Evolutionary conservation across 1,140 invertebrate genomes (phyloP).

Genomic region (Batillaria attramentaria): DNA sequence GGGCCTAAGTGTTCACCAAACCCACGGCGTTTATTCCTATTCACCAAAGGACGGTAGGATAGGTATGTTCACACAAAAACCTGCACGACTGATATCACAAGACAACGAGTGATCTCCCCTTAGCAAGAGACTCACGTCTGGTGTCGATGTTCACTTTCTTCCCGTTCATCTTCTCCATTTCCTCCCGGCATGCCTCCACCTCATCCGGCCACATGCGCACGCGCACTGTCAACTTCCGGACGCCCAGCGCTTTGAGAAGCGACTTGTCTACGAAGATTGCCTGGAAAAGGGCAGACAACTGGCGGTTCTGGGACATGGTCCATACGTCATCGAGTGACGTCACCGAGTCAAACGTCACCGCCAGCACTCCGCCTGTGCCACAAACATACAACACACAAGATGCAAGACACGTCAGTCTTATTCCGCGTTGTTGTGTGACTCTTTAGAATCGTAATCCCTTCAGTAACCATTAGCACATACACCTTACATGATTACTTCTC

Average conservation of each 20-base stretch:
- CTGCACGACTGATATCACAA: too few relatives aligned
- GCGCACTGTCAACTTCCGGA: slow-evolving; percentile 46
- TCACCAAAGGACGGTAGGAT: too few relatives aligned
- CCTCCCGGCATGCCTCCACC: slow-evolving; percentile 48
- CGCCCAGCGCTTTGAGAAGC: slow-evolving; percentile 41
- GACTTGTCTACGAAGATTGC: slow-evolving; percentile 46
- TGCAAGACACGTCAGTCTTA: neutral
- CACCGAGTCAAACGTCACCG: slow-evolving; percentile 46
- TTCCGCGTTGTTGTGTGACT: too few relatives aligned
- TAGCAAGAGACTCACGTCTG: slow-evolving; percentile 39
- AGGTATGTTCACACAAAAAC: neutral
- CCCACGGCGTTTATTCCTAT: too few relatives aligned
- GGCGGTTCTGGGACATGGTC: slow-evolving; percentile 37
- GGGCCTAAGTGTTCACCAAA: too few relatives aligned
- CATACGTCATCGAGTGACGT: slow-evolving; percentile 44
- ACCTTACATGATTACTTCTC: too few relatives aligned
- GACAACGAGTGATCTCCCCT: too few relatives aligned
- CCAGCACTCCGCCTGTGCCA: slow-evolving; percentile 28
- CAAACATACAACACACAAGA: too few relatives aligned
- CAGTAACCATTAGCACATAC: too few relatives aligned
- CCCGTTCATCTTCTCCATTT: slow-evolving; percentile 26
- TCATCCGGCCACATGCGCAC: slow-evolving; percentile 56
- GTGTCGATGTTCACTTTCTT: slow-evolving; percentile 32
- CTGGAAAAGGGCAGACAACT: slow-evolving; percentile 44
- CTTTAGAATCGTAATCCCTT: too few relatives aligned